Percentiles rank a stretch among this genome's conserved stretches.
Conservation (phyloP, 1,140 invertebrate species). For the Drosophila carrolli region DNA sequence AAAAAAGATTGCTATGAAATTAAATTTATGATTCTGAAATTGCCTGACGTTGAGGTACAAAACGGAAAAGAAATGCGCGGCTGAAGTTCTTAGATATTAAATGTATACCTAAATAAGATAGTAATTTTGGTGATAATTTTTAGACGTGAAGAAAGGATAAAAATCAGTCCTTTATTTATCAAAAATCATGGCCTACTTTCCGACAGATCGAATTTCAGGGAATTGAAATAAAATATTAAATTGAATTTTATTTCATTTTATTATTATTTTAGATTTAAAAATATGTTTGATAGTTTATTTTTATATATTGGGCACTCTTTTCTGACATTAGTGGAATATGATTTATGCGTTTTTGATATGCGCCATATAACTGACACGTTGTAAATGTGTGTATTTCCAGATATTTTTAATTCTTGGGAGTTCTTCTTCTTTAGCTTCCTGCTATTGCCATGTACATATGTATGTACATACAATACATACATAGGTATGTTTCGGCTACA, state of each 20-base stretch:
- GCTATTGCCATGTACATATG: neutral
- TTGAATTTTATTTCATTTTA: no score
- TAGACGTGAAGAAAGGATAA: no score
- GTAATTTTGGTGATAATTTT: no score
- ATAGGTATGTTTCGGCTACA: slow-evolving; percentile 34
- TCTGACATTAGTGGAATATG: neutral
- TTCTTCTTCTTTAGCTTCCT: slow-evolving; percentile 1
- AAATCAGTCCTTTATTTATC: no score
- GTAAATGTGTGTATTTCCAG: slow-evolving; percentile 10
- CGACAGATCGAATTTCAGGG: no score
- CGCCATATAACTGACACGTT: slow-evolving; percentile 23
- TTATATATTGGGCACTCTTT: no score
- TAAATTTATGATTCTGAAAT: slow-evolving; percentile 12
- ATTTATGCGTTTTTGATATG: slow-evolving; percentile 25
- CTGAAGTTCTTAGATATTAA: neutral
- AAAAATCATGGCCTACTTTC: no score
- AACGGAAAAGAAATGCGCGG: neutral
- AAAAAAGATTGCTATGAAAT: slow-evolving; percentile 12
- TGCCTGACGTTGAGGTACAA: neutral
- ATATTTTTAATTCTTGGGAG: slow-evolving; percentile 42
- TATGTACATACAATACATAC: neutral
- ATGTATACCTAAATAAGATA: no score
- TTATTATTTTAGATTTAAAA: no score
- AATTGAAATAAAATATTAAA: no score
- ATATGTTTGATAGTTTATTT: no score